Evolutionary conservation across 2,113 vertebrate genomes (phyloP), one percentile per base, ranked within the genome.

Genomic region (Synodontis membranacea): DNA sequence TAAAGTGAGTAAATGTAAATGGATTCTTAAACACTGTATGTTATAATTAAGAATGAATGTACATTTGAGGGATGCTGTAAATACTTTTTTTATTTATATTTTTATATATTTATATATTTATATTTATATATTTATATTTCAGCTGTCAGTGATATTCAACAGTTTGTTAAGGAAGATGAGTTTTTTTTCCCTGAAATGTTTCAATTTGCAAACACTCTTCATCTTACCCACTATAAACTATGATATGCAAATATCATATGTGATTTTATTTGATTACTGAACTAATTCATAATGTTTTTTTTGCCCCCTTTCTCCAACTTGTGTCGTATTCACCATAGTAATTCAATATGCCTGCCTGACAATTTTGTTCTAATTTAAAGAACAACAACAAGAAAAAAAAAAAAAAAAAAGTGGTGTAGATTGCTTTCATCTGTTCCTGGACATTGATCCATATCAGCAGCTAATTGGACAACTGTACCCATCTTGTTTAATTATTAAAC

Each of bases 401-500:
- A 87, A 46, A 88, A 90, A 89, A 56, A 83, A 88, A 87, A 86
- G n/a, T 86, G 28, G 68, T 82, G 5, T 74, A 25, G 80, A 90
- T 86, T 82, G 90, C 88, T 85, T 93, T 94, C 89, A 93, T 94
- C 76, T 88, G 42, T 88, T 72, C 86, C 89, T 81, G 21, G 88
- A 88, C 87, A 88, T 89, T 91, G 91, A 92, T 92, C 93, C 88
- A 90, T 93, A 93, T 93, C 93, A 86, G 42, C 88, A 89, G 91
- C 91, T 93, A 93, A 95, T 91, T 95, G 92, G 89, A 91, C 66
- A 84, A 89, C 89, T 88, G 84, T 87, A 56, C 86, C 89, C 88
- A 75, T 76, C 82, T 58, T 90, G 91, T 91, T 95, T 89, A 94
- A 96, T 95, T 93, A 95, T 96, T 95, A 92, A 96, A 87, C 87